Evolutionary conservation across 2,113 vertebrate species (phyloP).

Genomic region (Datnioides undecimradiatus): DNA sequence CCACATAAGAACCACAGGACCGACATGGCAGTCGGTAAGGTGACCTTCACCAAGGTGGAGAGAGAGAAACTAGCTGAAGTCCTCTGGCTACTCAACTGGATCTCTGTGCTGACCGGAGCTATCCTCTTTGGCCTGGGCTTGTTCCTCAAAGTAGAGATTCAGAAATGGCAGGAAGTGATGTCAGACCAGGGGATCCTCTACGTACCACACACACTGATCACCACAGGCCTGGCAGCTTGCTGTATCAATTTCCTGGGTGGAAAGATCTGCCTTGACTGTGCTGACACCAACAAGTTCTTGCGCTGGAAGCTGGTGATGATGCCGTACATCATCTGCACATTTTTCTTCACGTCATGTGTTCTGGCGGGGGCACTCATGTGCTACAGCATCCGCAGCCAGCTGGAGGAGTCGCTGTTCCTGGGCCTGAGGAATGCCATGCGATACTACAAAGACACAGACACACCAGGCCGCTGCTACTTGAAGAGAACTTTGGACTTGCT

Average conservation of each 20-base stretch:
- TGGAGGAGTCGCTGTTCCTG: slow-evolving; percentile 87
- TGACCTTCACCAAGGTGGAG: slow-evolving; percentile 89
- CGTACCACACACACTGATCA: slow-evolving; percentile 88
- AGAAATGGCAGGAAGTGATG: slow-evolving; percentile 88
- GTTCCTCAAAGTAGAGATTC: slow-evolving; percentile 90
- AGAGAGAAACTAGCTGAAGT: slow-evolving; percentile 88
- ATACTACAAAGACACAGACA: slow-evolving; percentile 91
- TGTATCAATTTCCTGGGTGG: slow-evolving; percentile 90
- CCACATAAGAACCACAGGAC: background rate
- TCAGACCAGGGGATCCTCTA: slow-evolving; percentile 84
- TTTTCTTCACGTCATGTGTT: slow-evolving; percentile 90
- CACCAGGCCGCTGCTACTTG: slow-evolving; percentile 89
- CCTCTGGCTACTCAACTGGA: slow-evolving; percentile 91
- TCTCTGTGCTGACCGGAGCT: slow-evolving; percentile 88
- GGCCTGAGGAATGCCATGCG: slow-evolving; percentile 87
- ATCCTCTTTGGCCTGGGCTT: slow-evolving; percentile 89
- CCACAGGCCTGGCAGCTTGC: slow-evolving; percentile 88
- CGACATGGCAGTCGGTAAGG: slow-evolving; percentile 88
- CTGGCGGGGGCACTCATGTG: slow-evolving; percentile 89
- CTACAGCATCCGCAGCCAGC: slow-evolving; percentile 84
- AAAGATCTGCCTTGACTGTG: slow-evolving; percentile 91
- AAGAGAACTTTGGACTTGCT: slow-evolving; percentile 89
- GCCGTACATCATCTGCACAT: slow-evolving; percentile 89
- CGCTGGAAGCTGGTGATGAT: slow-evolving; percentile 91
- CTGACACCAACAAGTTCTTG: slow-evolving; percentile 88